Evolutionary conservation across 2,113 vertebrate genomes (phyloP).

Genomic region (Corythornis vintsioides): DNA sequence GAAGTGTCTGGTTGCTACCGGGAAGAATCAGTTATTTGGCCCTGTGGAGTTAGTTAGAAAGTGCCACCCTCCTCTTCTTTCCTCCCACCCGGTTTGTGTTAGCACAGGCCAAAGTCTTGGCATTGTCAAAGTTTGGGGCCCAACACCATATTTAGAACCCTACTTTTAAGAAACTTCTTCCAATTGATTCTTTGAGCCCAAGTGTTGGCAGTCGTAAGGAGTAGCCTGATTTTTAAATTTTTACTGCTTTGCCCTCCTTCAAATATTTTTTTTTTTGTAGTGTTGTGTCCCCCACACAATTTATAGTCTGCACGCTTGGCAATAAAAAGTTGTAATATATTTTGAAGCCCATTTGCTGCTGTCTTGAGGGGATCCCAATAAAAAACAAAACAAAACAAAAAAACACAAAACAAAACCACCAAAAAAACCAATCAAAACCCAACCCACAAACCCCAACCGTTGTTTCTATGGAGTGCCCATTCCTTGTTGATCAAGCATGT

Average conservation of each 20-base stretch:
- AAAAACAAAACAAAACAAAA: background rate
- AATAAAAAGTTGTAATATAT: conserved; percentile 84
- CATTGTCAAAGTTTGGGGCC: conserved; percentile 28
- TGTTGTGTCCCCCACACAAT: conserved; percentile 67
- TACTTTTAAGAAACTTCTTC: conserved; percentile 52
- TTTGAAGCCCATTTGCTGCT: conserved; percentile 79
- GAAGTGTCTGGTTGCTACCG: background rate
- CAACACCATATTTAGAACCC: conserved; percentile 53
- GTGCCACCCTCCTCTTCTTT: background rate
- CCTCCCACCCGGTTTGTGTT: background rate
- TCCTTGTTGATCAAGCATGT: background rate
- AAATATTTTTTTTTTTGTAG: conserved; percentile 68
- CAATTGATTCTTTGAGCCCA: conserved; percentile 59
- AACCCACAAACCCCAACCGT: background rate
- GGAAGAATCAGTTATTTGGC: background rate
- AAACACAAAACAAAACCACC: background rate
- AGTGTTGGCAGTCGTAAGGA: conserved; percentile 73
- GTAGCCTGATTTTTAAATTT: conserved; percentile 67
- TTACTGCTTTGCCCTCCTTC: conserved; percentile 67
- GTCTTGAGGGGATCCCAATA: conserved; percentile 51
- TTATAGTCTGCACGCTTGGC: conserved; percentile 76
- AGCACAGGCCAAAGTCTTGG: background rate
- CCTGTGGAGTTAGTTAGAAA: background rate
- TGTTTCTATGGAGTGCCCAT: background rate
- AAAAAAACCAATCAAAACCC: background rate